phyloP scores from a whole-genome alignment of 2,888 invertebrate genomes.

The Pandemis heparana region DNA sequence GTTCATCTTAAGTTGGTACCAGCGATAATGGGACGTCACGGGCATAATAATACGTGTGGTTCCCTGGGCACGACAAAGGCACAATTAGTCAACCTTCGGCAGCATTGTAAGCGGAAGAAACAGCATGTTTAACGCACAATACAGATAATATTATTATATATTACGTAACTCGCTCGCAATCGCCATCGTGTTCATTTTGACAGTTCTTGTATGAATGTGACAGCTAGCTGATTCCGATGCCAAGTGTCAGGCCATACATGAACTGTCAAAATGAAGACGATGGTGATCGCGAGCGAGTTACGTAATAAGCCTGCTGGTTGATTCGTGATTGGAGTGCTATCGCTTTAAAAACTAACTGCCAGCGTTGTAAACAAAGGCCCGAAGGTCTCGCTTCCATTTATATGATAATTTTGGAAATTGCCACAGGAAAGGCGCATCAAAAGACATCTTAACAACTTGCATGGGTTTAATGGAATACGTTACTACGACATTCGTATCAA shows the following conservation, averaged over 20 bases:
- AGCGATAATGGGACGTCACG: slow-evolving; percentile 42
- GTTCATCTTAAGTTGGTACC: slow-evolving; percentile 43
- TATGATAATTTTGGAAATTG: slow-evolving; percentile 35
- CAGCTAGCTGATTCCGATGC: too few relatives aligned
- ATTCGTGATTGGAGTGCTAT: slow-evolving; percentile 20
- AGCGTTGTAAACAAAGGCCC: slow-evolving; percentile 14
- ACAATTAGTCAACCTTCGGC: slow-evolving; percentile 41
- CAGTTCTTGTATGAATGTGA: too few relatives aligned
- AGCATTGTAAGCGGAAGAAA: slow-evolving; percentile 8
- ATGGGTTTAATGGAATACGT: slow-evolving; percentile 21
- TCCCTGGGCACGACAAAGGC: slow-evolving; percentile 37
- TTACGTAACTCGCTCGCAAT: too few relatives aligned
- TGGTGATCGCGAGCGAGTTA: too few relatives aligned
- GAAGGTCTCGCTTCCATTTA: slow-evolving; percentile 28
- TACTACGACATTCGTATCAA: slow-evolving; percentile 6
- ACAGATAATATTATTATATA: too few relatives aligned
- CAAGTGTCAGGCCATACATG: too few relatives aligned
- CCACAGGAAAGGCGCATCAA: slow-evolving; percentile 17
- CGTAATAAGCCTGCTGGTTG: too few relatives aligned
- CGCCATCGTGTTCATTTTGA: too few relatives aligned
- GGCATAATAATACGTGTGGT: slow-evolving; percentile 38
- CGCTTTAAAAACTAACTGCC: slow-evolving; percentile 21
- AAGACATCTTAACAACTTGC: slow-evolving; percentile 19
- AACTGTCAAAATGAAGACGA: too few relatives aligned
- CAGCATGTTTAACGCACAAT: slow-evolving; percentile 15